Evolutionary conservation across 2,797 vertebrate genomes (phyloP).

Genomic region (Gephyroberyx darwinii): DNA sequence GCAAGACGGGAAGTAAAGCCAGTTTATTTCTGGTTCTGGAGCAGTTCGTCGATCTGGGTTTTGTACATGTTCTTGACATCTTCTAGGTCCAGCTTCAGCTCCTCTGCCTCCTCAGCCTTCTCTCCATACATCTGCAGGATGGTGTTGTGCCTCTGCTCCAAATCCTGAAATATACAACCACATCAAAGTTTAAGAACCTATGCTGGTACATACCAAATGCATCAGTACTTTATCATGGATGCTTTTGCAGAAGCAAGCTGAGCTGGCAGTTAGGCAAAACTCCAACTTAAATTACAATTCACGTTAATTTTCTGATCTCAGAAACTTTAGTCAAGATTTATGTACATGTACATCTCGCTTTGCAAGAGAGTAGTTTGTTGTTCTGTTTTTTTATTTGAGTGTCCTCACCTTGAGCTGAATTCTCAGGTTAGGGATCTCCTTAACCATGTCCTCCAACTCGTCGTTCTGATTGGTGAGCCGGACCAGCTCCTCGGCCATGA

Average conservation of each 20-base stretch:
- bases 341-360: neutral
- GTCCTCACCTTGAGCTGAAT: constrained; percentile 87
- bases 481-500: constrained; percentile 96
- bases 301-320: neutral
- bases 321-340: neutral
- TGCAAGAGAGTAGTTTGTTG: neutral
- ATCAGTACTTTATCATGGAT: neutral
- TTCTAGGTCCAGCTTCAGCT: constrained; percentile 93
- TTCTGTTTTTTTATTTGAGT: neutral
- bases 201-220: neutral
- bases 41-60: constrained; percentile 95
- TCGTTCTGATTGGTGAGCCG: constrained; percentile 96
- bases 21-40: constrained; percentile 85
- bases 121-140: constrained; percentile 99
- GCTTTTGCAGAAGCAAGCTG: too few species aligned
- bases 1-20: neutral
- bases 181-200: neutral
- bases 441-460: constrained; percentile 92
- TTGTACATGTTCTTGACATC: constrained; percentile 99
- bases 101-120: constrained; percentile 97
- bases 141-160: constrained; percentile 98
- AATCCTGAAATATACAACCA: constrained; percentile 83
- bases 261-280: neutral
- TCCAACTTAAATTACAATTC: neutral
- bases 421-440: constrained; percentile 90